Evolutionary conservation across 2,888 invertebrate genomes (phyloP).

Genomic region (Taphrorychus bicolor): DNA sequence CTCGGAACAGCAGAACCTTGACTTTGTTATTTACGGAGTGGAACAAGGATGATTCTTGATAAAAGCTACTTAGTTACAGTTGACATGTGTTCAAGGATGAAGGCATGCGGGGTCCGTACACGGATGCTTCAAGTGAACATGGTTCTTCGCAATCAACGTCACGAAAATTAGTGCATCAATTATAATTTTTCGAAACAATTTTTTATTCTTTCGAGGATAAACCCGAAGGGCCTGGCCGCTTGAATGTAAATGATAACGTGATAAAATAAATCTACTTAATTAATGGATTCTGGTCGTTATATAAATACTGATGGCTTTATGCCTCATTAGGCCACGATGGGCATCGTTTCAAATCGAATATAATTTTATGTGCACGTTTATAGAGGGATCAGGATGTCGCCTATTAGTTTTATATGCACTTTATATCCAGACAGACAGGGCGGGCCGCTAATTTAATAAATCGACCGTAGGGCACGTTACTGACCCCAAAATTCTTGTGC

Average conservation of each 20-base stretch:
- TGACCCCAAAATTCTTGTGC: background rate
- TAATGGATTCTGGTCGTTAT: conserved; percentile 4
- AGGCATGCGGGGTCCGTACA: background rate
- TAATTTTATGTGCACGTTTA: conserved; percentile 25
- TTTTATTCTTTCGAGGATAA: background rate
- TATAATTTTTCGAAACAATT: background rate
- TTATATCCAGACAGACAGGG: conserved; percentile 3
- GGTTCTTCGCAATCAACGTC: background rate
- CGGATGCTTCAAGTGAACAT: background rate
- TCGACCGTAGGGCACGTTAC: background rate
- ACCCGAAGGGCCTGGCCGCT: background rate
- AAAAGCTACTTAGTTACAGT: conserved; percentile 34
- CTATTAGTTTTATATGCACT: conserved; percentile 20
- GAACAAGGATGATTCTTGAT: conserved; percentile 34
- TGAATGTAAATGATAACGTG: background rate
- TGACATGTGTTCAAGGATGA: conserved; percentile 28
- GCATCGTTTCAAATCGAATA: conserved; percentile 21
- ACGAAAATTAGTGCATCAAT: background rate
- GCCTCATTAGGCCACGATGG: conserved; percentile 23
- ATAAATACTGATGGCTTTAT: conserved; percentile 24
- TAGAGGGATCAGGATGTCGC: conserved; percentile 26
- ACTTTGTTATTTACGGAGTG: conserved; percentile 34
- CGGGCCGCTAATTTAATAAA: background rate
- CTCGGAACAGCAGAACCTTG: conserved; percentile 31
- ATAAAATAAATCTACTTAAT: conserved; percentile 13